Evolutionary conservation across 2,113 vertebrate species (phyloP).

Genomic region (Heterotis niloticus): DNA sequence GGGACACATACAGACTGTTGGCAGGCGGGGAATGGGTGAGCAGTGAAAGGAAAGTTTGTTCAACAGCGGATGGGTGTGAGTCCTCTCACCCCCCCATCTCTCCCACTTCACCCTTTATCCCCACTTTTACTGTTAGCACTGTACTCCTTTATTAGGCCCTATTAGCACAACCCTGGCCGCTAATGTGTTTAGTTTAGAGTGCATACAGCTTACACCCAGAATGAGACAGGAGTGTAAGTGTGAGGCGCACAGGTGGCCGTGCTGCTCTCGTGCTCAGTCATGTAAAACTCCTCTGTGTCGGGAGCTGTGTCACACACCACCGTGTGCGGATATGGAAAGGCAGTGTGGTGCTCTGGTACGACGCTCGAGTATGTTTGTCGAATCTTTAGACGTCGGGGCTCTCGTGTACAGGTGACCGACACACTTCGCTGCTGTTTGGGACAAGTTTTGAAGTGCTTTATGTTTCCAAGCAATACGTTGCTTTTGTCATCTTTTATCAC

Average conservation of each 20-base stretch:
- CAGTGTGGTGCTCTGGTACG: no score
- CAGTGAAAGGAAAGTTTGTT: not conserved
- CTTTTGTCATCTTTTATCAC: no score
- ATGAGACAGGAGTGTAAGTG: not conserved
- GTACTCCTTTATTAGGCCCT: not conserved
- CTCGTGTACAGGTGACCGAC: no score
- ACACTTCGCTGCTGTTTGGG: no score
- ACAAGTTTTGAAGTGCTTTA: no score
- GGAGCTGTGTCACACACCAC: no score
- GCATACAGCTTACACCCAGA: not conserved
- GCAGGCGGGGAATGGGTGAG: not conserved
- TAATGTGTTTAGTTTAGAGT: not conserved
- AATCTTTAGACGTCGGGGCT: no score
- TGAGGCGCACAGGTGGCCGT: not conserved
- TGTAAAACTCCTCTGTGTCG: not conserved
- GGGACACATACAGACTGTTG: conserved; percentile 9
- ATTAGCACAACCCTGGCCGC: not conserved
- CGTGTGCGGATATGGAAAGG: no score
- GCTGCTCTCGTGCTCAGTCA: no score
- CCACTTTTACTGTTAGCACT: not conserved
- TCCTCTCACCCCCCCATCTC: not conserved
- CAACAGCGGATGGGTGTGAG: not conserved
- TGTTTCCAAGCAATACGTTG: no score
- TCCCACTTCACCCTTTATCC: not conserved
- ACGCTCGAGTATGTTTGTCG: no score